These are phyloP conservation scores for Scalopus aquaticus DNA, from an alignment of 2,113 vertebrate species.

Conservation along the genomic window DNA sequence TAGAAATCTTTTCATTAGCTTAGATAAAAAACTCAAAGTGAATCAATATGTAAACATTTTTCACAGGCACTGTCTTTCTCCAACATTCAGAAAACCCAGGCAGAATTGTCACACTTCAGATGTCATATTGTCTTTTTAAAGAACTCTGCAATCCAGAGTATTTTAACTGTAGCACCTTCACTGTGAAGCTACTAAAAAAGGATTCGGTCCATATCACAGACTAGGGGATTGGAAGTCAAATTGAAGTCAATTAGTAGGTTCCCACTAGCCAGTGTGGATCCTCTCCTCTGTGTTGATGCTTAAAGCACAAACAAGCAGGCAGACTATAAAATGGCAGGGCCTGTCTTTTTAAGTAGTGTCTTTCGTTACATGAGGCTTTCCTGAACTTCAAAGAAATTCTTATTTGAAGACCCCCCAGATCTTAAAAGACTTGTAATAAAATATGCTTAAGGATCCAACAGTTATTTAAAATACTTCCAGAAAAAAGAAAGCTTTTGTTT, in stretches of 20 bases:
- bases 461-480: constrained; percentile 13
- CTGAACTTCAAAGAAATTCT: constrained; percentile 40
- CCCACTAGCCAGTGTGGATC: not conserved
- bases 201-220: not conserved
- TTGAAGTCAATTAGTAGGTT: not conserved
- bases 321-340: not conserved
- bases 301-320: not conserved
- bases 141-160: not conserved
- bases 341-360: not conserved
- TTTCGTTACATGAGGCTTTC: constrained; percentile 10
- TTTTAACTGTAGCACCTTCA: not conserved
- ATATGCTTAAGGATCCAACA: not conserved
- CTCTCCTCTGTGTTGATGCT: not conserved
- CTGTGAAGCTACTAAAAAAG: not conserved
- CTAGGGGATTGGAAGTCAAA: not conserved
- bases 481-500: not conserved
- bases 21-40: not conserved
- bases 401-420: not conserved
- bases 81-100: not conserved
- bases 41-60: constrained; percentile 25
- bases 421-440: constrained; percentile 9
- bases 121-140: not conserved
- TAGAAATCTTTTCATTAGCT: not conserved
- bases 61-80: not conserved
- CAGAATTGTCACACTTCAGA: not conserved